Evolutionary conservation across 2,888 invertebrate genomes (phyloP).

Genomic region (Meloe dianella): DNA sequence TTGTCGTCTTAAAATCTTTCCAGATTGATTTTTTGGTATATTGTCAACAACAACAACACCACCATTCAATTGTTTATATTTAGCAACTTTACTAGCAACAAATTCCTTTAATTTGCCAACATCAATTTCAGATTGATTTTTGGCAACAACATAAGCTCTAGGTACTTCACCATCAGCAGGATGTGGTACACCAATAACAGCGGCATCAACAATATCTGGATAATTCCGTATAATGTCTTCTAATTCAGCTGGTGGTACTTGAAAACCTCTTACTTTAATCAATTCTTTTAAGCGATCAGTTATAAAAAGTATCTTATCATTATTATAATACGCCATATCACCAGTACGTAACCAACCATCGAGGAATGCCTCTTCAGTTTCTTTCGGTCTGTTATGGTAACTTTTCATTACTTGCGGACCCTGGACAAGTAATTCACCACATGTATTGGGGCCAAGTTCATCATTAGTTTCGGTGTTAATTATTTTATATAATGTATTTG

Average conservation of each 20-base stretch:
- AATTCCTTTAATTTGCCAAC: constrained; percentile 67
- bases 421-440: constrained; percentile 68
- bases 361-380: constrained; percentile 72
- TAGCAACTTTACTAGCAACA: constrained; percentile 72
- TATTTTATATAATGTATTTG: background rate
- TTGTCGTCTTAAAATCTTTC: constrained; percentile 66
- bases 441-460: constrained; percentile 65
- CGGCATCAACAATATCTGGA: constrained; percentile 78
- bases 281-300: constrained; percentile 82
- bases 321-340: constrained; percentile 65
- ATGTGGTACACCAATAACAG: constrained; percentile 81
- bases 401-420: constrained; percentile 86
- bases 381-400: constrained; percentile 76
- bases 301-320: constrained; percentile 70
- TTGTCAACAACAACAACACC: constrained; percentile 63
- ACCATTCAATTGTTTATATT: constrained; percentile 73
- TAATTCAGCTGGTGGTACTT: constrained; percentile 90
- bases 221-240: constrained; percentile 76
- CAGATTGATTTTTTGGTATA: constrained; percentile 66
- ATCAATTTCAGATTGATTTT: constrained; percentile 56
- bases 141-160: constrained; percentile 72
- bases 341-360: constrained; percentile 80
- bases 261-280: constrained; percentile 73
- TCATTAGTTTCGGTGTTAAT: constrained; percentile 27
- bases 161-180: constrained; percentile 80